phyloP scores from a whole-genome alignment of 2,888 invertebrate genomes.

The Portevinia maculata region DNA sequence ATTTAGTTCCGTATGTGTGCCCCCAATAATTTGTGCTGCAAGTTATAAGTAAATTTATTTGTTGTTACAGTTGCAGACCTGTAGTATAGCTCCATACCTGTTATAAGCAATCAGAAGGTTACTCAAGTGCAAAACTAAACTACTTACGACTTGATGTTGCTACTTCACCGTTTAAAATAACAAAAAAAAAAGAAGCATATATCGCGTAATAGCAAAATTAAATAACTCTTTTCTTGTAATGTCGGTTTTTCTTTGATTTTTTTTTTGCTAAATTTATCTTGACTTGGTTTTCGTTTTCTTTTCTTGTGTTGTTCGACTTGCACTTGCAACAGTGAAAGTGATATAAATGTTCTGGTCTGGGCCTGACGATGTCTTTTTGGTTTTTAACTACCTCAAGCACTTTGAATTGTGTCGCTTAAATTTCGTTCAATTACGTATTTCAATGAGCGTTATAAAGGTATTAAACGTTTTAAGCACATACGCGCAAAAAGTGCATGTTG shows the following conservation, averaged over 20 bases:
- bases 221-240: constrained; percentile 50
- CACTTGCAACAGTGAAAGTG: constrained; percentile 66
- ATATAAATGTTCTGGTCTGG: constrained; percentile 37
- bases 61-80: constrained; percentile 5
- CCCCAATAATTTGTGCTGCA: constrained; percentile 58
- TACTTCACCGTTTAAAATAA: constrained; percentile 10
- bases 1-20: constrained; percentile 71
- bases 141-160: constrained; percentile 29
- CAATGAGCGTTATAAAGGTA: constrained; percentile 32
- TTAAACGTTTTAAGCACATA: constrained; percentile 34
- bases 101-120: constrained; percentile 67
- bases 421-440: constrained; percentile 46
- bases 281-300: constrained; percentile 23
- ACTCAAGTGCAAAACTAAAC: constrained; percentile 67
- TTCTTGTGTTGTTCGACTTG: constrained; percentile 10
- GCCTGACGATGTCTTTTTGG: constrained; percentile 17
- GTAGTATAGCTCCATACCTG: constrained; percentile 17
- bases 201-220: constrained; percentile 67
- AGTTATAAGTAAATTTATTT: constrained; percentile 17
- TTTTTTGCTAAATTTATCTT: constrained; percentile 14
- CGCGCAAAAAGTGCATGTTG: neutral
- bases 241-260: constrained; percentile 9
- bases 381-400: constrained; percentile 19
- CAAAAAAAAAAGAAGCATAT: constrained; percentile 29
- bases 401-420: constrained; percentile 33